A percentile compares a stretch with the other conserved stretches of the same genome.
Conservation (phyloP, 2,113 vertebrate genomes). For the Poicephalus gulielmi region DNA sequence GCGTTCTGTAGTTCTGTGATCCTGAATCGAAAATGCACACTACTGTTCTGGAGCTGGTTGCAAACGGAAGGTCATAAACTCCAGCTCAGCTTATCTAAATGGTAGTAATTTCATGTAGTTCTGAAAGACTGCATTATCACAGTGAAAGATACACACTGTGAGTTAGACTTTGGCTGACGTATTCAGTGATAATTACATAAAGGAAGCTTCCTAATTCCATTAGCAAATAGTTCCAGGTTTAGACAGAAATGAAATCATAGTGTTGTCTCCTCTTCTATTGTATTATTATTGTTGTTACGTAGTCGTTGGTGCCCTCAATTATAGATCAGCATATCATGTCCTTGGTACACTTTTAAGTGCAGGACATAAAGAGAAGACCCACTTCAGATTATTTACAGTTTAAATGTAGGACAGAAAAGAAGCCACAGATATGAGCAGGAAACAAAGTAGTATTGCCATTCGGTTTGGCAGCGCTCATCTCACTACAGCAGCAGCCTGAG, state of each 20-base stretch:
- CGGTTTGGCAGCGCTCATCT: not conserved
- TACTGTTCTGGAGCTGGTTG: not conserved
- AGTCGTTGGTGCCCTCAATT: not conserved
- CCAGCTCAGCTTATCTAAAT: not conserved
- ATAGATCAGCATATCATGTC: not conserved
- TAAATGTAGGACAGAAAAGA: not conserved
- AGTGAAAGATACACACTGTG: not conserved
- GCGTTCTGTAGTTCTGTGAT: not conserved
- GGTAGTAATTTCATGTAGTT: not conserved
- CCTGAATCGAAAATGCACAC: not conserved
- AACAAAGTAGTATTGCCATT: not conserved
- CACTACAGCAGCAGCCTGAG: not conserved
- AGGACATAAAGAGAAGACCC: not conserved
- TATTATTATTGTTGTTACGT: not conserved
- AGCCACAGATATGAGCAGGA: not conserved
- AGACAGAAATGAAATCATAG: conserved; percentile 10
- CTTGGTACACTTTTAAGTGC: not conserved
- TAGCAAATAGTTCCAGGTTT: conserved; percentile 25
- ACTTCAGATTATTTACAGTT: not conserved
- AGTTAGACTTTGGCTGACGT: not conserved
- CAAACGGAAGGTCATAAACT: not conserved
- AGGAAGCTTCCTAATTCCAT: conserved; percentile 26
- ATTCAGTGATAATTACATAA: not conserved
- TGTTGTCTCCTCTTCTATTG: not conserved
- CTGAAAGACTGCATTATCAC: not conserved